Conservation (phyloP, 2,113 vertebrate species). For the Cyanoderma ruficeps region DNA sequence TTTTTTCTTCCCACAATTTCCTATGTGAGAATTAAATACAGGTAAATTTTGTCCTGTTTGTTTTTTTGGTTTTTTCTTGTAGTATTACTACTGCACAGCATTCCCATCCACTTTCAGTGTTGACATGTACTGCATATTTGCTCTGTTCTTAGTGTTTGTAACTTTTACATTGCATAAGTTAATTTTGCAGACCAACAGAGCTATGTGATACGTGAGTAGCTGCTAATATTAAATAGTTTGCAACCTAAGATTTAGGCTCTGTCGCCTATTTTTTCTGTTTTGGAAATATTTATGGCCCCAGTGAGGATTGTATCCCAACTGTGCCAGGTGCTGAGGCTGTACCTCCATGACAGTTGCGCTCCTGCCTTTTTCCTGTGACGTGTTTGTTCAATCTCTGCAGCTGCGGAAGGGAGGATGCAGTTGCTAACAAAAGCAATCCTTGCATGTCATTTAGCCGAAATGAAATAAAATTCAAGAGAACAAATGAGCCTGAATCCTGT, state of each 20-base stretch:
- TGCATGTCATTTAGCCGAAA: not conserved
- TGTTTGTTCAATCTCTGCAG: not conserved
- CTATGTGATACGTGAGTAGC: not conserved
- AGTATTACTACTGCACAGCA: not conserved
- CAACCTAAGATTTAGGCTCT: not conserved
- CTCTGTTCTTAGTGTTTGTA: not conserved
- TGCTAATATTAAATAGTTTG: not conserved
- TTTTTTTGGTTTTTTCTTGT: not conserved
- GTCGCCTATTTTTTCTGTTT: not conserved
- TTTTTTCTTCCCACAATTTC: not conserved
- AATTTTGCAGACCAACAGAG: not conserved
- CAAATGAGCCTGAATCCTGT: not conserved
- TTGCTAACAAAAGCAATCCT: not conserved
- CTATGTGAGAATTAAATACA: not conserved
- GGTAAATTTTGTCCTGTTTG: not conserved
- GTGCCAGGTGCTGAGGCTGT: not conserved
- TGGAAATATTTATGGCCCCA: not conserved
- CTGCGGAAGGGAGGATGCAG: not conserved
- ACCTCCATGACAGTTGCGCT: not conserved
- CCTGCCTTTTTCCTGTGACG: rapidly evolving
- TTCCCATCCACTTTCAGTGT: not conserved
- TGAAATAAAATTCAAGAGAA: not conserved
- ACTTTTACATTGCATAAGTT: not conserved
- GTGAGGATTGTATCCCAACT: not conserved
- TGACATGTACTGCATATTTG: rapidly evolving